Evolutionary conservation across 2,888 invertebrate species (phyloP), one percentile per base, ranked within the genome.

Genomic region (Mythimna albipuncta): DNA sequence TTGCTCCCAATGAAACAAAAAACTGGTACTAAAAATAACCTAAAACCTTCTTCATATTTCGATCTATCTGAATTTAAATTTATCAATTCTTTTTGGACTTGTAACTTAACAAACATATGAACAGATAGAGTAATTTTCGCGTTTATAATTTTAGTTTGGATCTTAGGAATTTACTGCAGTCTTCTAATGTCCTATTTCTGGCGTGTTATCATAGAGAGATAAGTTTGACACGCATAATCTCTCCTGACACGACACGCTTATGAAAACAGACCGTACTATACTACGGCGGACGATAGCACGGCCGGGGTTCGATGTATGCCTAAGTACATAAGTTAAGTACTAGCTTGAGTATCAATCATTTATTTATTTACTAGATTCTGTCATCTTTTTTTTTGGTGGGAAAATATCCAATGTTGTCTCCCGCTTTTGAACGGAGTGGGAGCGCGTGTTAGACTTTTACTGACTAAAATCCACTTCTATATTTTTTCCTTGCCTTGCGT

Each of bases 181-280:
- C 6, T 35, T 52, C 19, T 58, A 58, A 76, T 70, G 83, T 69
- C 72, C 83, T 57, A 79, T 32, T 75, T 79, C 64, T 64, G 50
- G 59, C 64, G 59, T 38, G 59, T 77, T 82, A 80, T 82, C 79
- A 64, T 32, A 67, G 54, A n/a, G 10, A 72, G 83, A 84, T 83
- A 84, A 84, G 64, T 77, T 55, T 79, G 77, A 82, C 80, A 72
- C 72, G 71, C 35, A 73, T 82, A 83, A 83, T 83, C 83, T 82
- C 71, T 58, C 41, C 38, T 70, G 75, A 72, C 81, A 65, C 55
- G 55, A 54, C 68, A 67, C 61, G 70, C 64, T 71, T 77, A 77
- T 77, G 74, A 72, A 77, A 76, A 81, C 64, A 54, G 44, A 69
- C 71, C 68, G 10, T 47, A 52, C 41, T 76, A 47, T 72, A 7